Evolutionary conservation across 2,888 invertebrate species (phyloP), one percentile per base, ranked within the genome.

Genomic region (Mimachlamys varia): DNA sequence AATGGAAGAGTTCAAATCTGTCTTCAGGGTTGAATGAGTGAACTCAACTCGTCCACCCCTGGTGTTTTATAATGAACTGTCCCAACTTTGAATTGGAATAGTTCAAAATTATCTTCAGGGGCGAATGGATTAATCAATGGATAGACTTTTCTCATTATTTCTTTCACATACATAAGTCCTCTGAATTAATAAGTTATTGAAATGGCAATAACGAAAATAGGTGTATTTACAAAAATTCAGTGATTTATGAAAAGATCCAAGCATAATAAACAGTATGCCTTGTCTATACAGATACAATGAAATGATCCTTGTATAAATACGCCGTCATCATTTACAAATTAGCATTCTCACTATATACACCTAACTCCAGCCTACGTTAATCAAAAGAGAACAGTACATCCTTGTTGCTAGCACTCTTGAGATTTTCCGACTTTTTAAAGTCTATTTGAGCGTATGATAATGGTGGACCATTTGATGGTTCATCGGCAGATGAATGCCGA

Each of bases 381-480:
- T 91, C 90, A 87, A 92, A 44, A n/a, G 93, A 91, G 90, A 93
- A 93, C 88, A 93, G 93, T 17, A 92, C 92, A 88, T 93, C 93
- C 87, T 93, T 93, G 33, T 92, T 93, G 37, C 89, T 89, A 15
- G 93, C 44, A 90, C 92, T 93, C 89, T 95, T 94, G 89, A 95
- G 91, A 88, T 95, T 96, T 92, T 96, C 96, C 1, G 96, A 96
- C 92, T 96, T 96, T 38, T 95, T 94, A 92, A 96, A 96, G 94
- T 96, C 96, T 88, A 97, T 96, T 91, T 96, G 93, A 50, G 96
- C 96, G 93, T 97, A 97, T 37, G 95, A 94, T 33, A 95, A 91
- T 22, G 94, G 92, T 13, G 91, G 91, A 17, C 92, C 91, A 27
- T 92, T 92, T 19, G 92, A 90, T 27, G 92, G 89, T 19, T 94